Evolutionary conservation across 2,888 invertebrate genomes (phyloP).

Genomic region (Luperina testacea): DNA sequence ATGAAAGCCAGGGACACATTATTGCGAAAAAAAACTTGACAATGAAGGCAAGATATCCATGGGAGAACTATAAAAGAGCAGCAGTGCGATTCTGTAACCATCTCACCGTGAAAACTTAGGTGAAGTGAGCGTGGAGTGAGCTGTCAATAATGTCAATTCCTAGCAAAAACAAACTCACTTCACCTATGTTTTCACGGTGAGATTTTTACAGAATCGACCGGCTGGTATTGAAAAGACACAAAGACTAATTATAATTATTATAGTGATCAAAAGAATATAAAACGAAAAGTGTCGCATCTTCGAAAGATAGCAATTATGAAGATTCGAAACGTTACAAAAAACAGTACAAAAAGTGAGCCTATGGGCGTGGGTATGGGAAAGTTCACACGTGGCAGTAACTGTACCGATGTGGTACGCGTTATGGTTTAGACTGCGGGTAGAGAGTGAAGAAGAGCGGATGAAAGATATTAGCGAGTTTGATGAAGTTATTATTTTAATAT

Average conservation of each 20-base stretch:
- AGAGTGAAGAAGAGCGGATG: constrained; percentile 64
- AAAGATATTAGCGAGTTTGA: constrained; percentile 21
- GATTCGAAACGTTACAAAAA: constrained; percentile 78
- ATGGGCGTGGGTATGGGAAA: constrained; percentile 89
- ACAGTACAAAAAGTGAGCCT: constrained; percentile 78
- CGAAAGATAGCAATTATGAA: constrained; percentile 72
- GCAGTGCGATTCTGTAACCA: no score
- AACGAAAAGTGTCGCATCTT: constrained; percentile 71
- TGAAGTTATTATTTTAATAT: neutral
- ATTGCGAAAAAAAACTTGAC: constrained; percentile 6
- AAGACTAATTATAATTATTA: constrained; percentile 12
- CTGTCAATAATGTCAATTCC: no score
- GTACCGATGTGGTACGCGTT: constrained; percentile 75
- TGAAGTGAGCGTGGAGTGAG: no score
- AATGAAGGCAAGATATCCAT: constrained; percentile 22
- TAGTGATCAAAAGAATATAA: constrained; percentile 48
- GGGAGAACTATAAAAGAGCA: constrained; percentile 21
- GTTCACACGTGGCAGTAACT: constrained; percentile 88
- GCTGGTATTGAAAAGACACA: constrained; percentile 12
- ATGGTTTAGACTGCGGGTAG: constrained; percentile 62
- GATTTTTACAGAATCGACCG: no score
- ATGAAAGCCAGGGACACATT: constrained; percentile 36
- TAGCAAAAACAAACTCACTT: no score
- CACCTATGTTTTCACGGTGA: no score
- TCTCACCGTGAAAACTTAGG: no score